Conservation (phyloP, 1,140 invertebrate genomes). For the Drosophila funebris region DNA sequence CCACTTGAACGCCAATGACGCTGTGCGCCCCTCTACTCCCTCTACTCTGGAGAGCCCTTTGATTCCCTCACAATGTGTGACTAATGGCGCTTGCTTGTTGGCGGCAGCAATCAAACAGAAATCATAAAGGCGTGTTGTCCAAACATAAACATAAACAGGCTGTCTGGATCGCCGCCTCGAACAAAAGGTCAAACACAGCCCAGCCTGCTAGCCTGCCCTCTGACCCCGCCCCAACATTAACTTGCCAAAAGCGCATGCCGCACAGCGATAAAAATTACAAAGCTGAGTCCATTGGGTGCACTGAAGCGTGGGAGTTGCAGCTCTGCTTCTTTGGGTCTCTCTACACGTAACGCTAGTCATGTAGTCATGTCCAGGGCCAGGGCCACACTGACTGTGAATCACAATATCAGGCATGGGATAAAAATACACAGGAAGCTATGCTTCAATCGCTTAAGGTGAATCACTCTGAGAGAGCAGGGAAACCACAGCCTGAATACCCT, state of each 20-base stretch:
- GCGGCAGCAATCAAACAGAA: conserved; percentile 76
- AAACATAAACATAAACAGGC: conserved; percentile 69
- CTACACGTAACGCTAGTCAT: conserved; percentile 4
- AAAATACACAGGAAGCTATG: not conserved
- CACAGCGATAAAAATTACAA: conserved; percentile 71
- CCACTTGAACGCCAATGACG: conserved; percentile 71
- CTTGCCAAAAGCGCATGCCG: conserved; percentile 54
- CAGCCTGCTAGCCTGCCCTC: not conserved
- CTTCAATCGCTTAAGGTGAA: not conserved
- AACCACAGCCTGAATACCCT: not conserved
- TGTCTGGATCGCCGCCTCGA: conserved; percentile 34
- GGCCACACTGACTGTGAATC: conserved; percentile 18
- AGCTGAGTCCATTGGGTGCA: conserved; percentile 39
- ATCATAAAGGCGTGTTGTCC: conserved; percentile 80
- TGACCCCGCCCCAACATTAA: not conserved
- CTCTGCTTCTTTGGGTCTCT: conserved; percentile 10
- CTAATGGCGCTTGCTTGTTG: conserved; percentile 72
- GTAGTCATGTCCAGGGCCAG: conserved; percentile 18
- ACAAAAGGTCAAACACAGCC: conserved; percentile 45
- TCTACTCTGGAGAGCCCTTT: not conserved
- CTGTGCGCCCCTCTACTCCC: not conserved
- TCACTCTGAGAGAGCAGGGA: not conserved
- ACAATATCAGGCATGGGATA: not conserved
- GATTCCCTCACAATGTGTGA: conserved; percentile 53
- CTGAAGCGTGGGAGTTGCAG: conserved; percentile 32